These are phyloP conservation scores for Craterocephalus amniculus DNA, from an alignment of 2,797 vertebrate species.

Conservation along the genomic window DNA sequence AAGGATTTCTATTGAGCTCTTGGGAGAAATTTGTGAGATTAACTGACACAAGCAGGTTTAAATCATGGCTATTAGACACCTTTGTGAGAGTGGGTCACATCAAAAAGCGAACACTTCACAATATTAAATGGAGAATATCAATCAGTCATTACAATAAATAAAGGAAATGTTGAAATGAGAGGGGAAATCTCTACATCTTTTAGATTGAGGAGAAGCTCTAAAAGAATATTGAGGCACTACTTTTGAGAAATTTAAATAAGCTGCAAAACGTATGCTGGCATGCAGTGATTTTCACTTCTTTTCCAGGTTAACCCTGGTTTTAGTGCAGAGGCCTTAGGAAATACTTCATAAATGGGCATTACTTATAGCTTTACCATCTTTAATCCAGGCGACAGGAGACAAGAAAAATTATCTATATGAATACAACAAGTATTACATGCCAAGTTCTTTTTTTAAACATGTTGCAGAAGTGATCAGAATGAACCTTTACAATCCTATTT, in stretches of 20 bases:
- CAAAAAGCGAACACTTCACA: constrained; percentile 6
- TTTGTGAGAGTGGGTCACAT: constrained; percentile 38
- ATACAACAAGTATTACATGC: not conserved
- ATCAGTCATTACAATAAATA: too few relatives aligned
- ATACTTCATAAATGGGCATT: not conserved
- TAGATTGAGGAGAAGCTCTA: too few relatives aligned
- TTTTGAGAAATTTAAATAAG: not conserved
- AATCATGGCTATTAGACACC: constrained; percentile 37
- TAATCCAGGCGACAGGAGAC: not conserved
- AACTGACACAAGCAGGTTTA: constrained; percentile 43
- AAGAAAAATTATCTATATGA: not conserved
- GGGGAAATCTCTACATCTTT: too few relatives aligned
- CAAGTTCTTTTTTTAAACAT: not conserved
- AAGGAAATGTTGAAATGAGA: too few relatives aligned
- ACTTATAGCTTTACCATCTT: not conserved
- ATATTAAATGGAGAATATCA: too few relatives aligned
- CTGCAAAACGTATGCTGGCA: not conserved
- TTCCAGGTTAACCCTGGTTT: not conserved
- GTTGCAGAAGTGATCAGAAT: not conserved
- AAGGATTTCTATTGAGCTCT: constrained; percentile 33
- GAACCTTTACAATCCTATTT: not conserved
- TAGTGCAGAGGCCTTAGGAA: not conserved
- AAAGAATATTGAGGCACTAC: not conserved
- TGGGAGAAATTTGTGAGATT: constrained; percentile 53
- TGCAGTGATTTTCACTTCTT: not conserved